Evolutionary conservation across 2,888 invertebrate species (phyloP), one percentile per base, ranked within the genome.

Genomic region (Platerodrilus igneus): DNA sequence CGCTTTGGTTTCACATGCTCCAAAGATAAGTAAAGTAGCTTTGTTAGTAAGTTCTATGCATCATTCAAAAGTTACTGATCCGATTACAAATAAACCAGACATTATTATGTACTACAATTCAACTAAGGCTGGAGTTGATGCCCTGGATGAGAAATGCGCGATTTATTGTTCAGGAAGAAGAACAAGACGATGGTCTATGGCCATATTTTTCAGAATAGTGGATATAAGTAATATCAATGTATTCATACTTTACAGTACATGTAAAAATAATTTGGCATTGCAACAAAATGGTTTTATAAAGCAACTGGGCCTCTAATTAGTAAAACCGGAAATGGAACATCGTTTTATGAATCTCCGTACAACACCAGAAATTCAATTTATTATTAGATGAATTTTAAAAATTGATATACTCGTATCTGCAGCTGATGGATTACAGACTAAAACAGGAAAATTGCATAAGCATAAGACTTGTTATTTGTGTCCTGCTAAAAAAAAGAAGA

Each of bases 41-140:
- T 18, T 52, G 18, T 14, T 56, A 21, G 14, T 49, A 14, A 52
- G 48, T 17, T 44, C 51, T 9, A 53, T 54, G 52, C 51, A 54
- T 33, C 32, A 45, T 20, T 13, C 33, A 18, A 36, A 32, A 21
- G 25, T 18, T 11, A 37, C 27, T 17, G 45, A 51, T 41, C 11
- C 18, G 5, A 34, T 38, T 9, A 33, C 18, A 10, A 20, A 23
- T 21, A 45, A 50, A 35, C 50, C 51, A 11, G 47, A 51, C 35
- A 48, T 51, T 6, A 52, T 49, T 19, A 15, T 27, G 8, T 44
- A 42, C 25, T 54, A 56, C 21, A 54, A 53, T 39, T 37, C 15
- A n/a, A 52, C 47, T 11, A 52, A 55, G 37, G 47, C 45, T 27
- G 47, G 48, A 14, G 46, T 50, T 14, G 49, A 52, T 41, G 18